Percentiles rank a stretch among this genome's conserved stretches.
Conservation (phyloP, 92 coral and sea anemone species). For the Muricea muricata region DNA sequence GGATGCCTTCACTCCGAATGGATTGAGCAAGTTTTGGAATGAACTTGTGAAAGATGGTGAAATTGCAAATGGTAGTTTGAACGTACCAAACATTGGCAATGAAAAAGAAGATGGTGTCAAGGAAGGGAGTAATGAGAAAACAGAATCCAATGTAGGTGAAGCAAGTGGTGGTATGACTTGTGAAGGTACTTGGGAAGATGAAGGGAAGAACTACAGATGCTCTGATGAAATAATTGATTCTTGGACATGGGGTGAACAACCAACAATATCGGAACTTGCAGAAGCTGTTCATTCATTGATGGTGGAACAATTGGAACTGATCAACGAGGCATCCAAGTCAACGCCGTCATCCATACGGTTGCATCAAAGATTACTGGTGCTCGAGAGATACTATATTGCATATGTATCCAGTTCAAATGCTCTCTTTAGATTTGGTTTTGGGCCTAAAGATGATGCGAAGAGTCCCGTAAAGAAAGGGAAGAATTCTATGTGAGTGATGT, state of each 20-base stretch:
- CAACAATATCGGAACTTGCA: conserved; percentile 72
- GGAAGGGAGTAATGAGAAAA: conserved; percentile 78
- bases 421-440: not conserved
- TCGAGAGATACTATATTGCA: conserved; percentile 90
- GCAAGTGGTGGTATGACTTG: conserved; percentile 83
- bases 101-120: conserved; percentile 84
- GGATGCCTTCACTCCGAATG: conserved; percentile 91
- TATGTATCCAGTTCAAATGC: conserved; percentile 30
- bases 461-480: not conserved
- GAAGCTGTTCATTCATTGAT: conserved; percentile 93
- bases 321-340: conserved; percentile 93
- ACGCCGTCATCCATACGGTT: conserved; percentile 93
- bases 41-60: conserved; percentile 99
- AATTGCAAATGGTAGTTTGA: conserved; percentile 71
- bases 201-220: conserved; percentile 75
- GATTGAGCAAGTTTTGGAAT: conserved; percentile 95
- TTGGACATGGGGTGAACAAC: conserved; percentile 99
- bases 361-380: conserved; percentile 87
- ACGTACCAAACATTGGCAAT: conserved; percentile 70
- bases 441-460: not conserved
- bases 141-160: conserved; percentile 79
- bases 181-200: conserved; percentile 80
- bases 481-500: conserved; percentile 1
- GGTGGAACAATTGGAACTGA: conserved; percentile 87
- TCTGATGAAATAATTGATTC: conserved; percentile 89